Evolutionary conservation across 2,888 invertebrate genomes (phyloP).

Genomic region (Rhingia campestris): DNA sequence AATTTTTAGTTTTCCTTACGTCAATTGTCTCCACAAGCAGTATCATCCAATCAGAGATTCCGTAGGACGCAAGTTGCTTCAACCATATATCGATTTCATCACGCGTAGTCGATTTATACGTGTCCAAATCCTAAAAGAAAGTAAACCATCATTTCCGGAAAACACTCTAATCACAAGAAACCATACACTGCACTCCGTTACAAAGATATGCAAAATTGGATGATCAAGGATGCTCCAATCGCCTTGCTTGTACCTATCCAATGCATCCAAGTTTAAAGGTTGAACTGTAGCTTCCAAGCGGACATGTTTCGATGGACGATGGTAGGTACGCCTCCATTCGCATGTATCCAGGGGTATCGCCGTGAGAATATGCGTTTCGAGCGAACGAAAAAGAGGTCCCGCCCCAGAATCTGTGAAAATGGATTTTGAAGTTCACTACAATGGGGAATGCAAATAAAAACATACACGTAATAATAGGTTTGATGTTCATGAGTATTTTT

Average conservation of each 20-base stretch:
- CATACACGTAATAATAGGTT: slow-evolving; percentile 81
- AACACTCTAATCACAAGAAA: background rate
- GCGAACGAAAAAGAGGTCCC: slow-evolving; percentile 91
- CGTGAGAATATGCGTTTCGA: slow-evolving; percentile 90
- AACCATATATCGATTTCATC: slow-evolving; percentile 96
- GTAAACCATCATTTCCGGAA: too few relatives aligned
- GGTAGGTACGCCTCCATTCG: slow-evolving; percentile 96
- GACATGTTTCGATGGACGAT: slow-evolving; percentile 92
- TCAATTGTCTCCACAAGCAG: slow-evolving; percentile 96
- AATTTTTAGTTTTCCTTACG: slow-evolving; percentile 94
- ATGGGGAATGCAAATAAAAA: background rate
- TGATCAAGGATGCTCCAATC: slow-evolving; percentile 92
- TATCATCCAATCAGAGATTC: slow-evolving; percentile 96
- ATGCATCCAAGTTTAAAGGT: slow-evolving; percentile 89
- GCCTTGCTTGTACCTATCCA: slow-evolving; percentile 87
- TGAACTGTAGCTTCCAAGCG: slow-evolving; percentile 91
- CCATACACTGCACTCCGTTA: slow-evolving; percentile 95
- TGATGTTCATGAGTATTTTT: slow-evolving; percentile 78
- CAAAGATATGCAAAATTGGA: slow-evolving; percentile 96
- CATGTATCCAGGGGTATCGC: slow-evolving; percentile 93
- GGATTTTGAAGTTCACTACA: background rate
- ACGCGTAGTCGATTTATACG: slow-evolving; percentile 92
- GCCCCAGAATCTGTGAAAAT: slow-evolving; percentile 90
- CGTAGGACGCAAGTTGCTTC: slow-evolving; percentile 88
- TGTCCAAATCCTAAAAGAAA: slow-evolving; percentile 92